These are phyloP conservation scores for Dreissena rostriformis DNA, from an alignment of 1,140 invertebrate genomes.

Conservation along the genomic window DNA sequence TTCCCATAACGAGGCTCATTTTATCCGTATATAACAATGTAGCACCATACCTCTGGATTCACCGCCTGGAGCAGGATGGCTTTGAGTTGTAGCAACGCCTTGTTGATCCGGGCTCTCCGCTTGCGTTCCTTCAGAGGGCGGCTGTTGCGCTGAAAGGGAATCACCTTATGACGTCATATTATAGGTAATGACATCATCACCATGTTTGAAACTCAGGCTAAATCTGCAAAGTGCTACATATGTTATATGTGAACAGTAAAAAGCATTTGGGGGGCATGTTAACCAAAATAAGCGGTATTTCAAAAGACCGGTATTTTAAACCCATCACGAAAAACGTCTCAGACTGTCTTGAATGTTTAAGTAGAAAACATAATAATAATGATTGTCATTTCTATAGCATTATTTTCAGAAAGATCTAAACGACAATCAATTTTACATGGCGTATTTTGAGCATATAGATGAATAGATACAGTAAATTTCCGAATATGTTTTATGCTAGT, in stretches of 20 bases:
- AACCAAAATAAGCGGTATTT: not conserved
- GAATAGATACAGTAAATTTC: too few relatives aligned
- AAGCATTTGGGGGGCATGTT: not conserved
- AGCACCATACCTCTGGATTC: not conserved
- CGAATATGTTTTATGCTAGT: too few relatives aligned
- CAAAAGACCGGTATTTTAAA: not conserved
- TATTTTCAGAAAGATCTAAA: too few relatives aligned
- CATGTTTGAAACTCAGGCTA: not conserved
- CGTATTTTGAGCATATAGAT: too few relatives aligned
- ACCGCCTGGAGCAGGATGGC: not conserved
- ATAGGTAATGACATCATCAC: not conserved
- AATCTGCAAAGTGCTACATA: not conserved
- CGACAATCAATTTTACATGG: too few relatives aligned
- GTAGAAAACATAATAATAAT: too few relatives aligned
- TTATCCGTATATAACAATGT: too few relatives aligned
- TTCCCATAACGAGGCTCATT: too few relatives aligned
- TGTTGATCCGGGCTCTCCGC: not conserved
- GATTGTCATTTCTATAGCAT: too few relatives aligned
- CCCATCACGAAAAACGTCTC: too few relatives aligned
- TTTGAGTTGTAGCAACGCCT: not conserved
- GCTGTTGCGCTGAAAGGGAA: not conserved
- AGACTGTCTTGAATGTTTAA: too few relatives aligned
- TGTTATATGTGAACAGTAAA: not conserved
- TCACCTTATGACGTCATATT: not conserved
- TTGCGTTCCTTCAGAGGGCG: not conserved